Base-by-base conservation (phyloP, 2,888 invertebrate genomes). In the Agrochola macilenta region DNA sequence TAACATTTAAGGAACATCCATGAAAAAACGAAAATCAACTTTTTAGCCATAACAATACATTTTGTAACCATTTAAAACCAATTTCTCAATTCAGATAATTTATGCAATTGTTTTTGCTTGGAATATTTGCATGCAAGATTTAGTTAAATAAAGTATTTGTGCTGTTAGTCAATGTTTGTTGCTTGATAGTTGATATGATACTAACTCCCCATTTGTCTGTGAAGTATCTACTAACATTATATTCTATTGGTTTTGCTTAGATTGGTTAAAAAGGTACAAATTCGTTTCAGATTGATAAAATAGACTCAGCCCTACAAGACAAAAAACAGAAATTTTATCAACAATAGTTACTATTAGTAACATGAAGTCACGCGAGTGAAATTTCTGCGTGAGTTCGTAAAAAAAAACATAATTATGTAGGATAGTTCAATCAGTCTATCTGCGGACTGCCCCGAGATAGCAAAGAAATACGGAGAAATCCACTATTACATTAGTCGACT, bases 401-500 rank as follows among this genome's bases (percentile, higher is more conserved):
- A 54, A 69, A 54, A 70, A 52, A 61, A 63, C 8, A 52, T 39
- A 43, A 2, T 35, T 35, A 35, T 35, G 14, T 74, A 69, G 39
- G 65, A 72, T 72, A 68, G 60, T 26, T 46, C 54, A 68, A 83
- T 72, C 77, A 26, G 17, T 35, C 49, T 65, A 78, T 20, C 69
- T 46, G 46, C 46, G 46, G 46, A 46, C 46, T 73, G 52, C 52
- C 52, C 26, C n/a, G 39, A 78, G 69, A 80, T 64, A 65, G 72
- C 58, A 61, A 46, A 43, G 8, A 70, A 65, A 69, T 72, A 61
- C 57, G 52, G 58, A 76, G 66, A 79, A 78, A 74, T 68, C 23
- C 69, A 60, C 23, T 60, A 72, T 35, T 74, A 61, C 74, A 81
- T 81, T 80, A 75, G 8, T 77, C 73, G 46, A 89, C 77, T 89